Evolutionary conservation across 2,888 invertebrate species (phyloP), one percentile per base, ranked within the genome.

Genomic region (Furcula furcula): DNA sequence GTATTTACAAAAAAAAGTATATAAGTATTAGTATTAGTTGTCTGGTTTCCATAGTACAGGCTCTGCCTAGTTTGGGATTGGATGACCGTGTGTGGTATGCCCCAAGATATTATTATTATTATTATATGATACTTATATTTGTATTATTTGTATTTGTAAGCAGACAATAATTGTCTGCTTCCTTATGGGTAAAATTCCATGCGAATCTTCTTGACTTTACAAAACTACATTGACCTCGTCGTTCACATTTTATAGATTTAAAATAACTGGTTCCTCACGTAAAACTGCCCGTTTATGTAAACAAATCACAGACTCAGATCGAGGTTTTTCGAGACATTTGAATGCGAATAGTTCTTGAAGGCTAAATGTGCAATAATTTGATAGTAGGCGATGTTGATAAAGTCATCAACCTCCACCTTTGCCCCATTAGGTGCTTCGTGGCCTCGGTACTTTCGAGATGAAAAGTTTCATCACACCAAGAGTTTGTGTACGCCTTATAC

Each of bases 331-430:
- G 7, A 28, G 7, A 23, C 3, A 4, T 7, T 18, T 23, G 7
- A 9, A 11, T 7, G 7, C 19, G 14, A 7, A 16, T 36, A 7
- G 22, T 2, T 20, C 7, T 4, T 32, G 48, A 52, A 51, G 50
- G 48, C 19, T 35, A 16, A 7, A n/a, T 14, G 14, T 23, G 33
- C 39, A 46, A 46, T 52, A 50, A 46, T 23, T 27, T 46, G 35
- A 37, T 29, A 34, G 14, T 31, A 11, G 7, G 14, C 30, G 40
- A 52, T 44, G 34, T 37, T 37, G 9, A 10, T 44, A 35, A 34
- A 28, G 53, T 29, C 40, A 40, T 35, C 29, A 23, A 36, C 44
- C 43, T 46, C 48, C 31, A 40, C 40, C 43, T 50, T 33, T 50
- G 34, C 36, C 19, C 31, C 28, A 29, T 29, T 38, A 38, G 26